Evolutionary conservation across 2,888 invertebrate genomes (phyloP).

Genomic region (Epinotia nisella): DNA sequence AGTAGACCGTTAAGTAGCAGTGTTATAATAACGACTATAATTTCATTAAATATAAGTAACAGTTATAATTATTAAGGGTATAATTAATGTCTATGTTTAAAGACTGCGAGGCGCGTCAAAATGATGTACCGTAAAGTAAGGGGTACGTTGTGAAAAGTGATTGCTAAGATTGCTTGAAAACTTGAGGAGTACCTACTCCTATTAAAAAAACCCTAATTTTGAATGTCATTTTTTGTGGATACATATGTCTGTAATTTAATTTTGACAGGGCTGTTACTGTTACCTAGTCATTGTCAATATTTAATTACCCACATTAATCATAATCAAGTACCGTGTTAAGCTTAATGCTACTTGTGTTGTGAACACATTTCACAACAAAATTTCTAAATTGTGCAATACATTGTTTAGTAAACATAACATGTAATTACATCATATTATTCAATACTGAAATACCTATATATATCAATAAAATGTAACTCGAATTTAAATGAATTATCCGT

Average conservation of each 20-base stretch:
- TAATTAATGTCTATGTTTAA: neutral
- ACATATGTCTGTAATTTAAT: too few species aligned
- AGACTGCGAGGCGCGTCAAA: too few species aligned
- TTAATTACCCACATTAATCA: conserved; percentile 1
- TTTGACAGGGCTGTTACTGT: neutral
- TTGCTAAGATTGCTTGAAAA: neutral
- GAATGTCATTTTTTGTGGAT: too few species aligned
- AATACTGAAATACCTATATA: neutral
- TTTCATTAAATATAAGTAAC: neutral
- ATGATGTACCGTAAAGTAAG: neutral
- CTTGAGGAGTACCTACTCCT: too few species aligned
- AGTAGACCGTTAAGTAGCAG: conserved; percentile 8
- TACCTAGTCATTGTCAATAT: neutral
- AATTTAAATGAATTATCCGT: neutral
- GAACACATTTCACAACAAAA: conserved; percentile 42
- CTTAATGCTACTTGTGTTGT: neutral
- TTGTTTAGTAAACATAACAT: conserved; percentile 35
- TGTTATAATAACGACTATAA: neutral
- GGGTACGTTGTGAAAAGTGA: neutral
- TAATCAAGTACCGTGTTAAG: neutral
- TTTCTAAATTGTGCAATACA: conserved; percentile 36
- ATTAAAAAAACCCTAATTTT: too few species aligned
- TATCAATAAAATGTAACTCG: conserved; percentile 5
- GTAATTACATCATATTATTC: conserved; percentile 15
- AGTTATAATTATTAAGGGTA: neutral